Percentiles rank a stretch among this genome's conserved stretches.
Conservation (phyloP, 2,113 vertebrate genomes). For the Orycteropus afer region DNA sequence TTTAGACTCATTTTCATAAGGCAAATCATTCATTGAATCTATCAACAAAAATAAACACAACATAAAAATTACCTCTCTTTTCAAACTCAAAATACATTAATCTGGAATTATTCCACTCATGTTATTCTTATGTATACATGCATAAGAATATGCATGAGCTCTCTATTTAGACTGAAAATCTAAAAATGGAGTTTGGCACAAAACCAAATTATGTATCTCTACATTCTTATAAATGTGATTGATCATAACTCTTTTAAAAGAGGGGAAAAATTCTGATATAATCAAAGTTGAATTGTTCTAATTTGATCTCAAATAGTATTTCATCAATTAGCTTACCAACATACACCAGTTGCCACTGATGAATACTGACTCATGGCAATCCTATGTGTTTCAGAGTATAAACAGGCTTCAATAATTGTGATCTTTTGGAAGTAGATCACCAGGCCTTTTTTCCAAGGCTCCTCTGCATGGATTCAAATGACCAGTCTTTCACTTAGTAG, state of each 20-base stretch:
- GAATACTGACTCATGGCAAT: not conserved
- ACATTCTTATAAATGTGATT: not conserved
- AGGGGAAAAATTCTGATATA: not conserved
- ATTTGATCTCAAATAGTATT: constrained; percentile 28
- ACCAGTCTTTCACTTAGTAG: not conserved
- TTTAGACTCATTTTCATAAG: not conserved
- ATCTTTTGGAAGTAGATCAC: not conserved
- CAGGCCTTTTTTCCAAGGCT: not conserved
- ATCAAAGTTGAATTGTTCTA: constrained; percentile 1
- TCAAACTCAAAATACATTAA: constrained; percentile 25
- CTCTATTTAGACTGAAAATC: not conserved
- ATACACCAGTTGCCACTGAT: not conserved
- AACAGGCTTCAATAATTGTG: not conserved
- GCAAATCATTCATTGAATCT: not conserved
- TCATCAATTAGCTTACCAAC: not conserved
- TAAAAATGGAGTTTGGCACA: not conserved
- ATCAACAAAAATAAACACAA: not conserved
- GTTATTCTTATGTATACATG: not conserved
- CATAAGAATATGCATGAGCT: not conserved
- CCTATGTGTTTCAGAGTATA: not conserved
- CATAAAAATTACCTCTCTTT: not conserved
- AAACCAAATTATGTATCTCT: not conserved
- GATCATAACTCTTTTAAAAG: constrained; percentile 7
- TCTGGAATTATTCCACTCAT: not conserved
- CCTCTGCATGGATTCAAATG: not conserved